Evolutionary conservation across 2,113 vertebrate genomes (phyloP), one percentile per base, ranked within the genome.

Genomic region (Platycercus adscitus): DNA sequence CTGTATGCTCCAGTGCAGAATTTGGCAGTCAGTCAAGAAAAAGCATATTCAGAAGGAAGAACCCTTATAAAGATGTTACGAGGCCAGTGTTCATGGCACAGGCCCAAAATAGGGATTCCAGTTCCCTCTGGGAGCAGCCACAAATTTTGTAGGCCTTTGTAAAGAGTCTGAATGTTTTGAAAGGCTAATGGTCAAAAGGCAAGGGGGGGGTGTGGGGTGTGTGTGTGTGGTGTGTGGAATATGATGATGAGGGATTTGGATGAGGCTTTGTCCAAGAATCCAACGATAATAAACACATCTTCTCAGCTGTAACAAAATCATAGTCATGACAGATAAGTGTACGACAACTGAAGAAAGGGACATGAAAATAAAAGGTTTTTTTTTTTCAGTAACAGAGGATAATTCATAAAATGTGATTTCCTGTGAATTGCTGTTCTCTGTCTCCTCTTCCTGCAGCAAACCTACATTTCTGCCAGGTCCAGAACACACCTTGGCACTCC

Each of bases 11-110:
- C 37, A 8, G 6, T 2, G 24, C 52, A 52, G 72, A 50, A n/a
- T 52, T 20, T 88, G 82, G 86, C 88, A 88, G 60, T 13, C 35
- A 46, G 65, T 56, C 72, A 72, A 7, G 16, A n/a, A 76, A 39
- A 83, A 81, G 17, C 13, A 23, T 29, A 37, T 43, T 72, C 25
- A 2, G 24, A 56, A 73, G 21, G 56, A 58, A 58, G 56, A 58
- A 76, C 31, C 10, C 28, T 31, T 26, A 75, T 0, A 33, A 9
- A 33, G 58, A 50, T 21, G 55, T 83, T 78, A 81, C 0, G 1
- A 79, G 13, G 55, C 1, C 68, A 77, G 23, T 10, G 43, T 43
- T 44, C 37, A 65, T 31, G 23, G 56, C 4, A 25, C 31, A 23
- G 46, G 60, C 31, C 65, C 1, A 4, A 41, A 58, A 44, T 1